Conservation (phyloP, 37 sponge, comb jelly and placozoan species). For the Aplysina aerophoba region DNA sequence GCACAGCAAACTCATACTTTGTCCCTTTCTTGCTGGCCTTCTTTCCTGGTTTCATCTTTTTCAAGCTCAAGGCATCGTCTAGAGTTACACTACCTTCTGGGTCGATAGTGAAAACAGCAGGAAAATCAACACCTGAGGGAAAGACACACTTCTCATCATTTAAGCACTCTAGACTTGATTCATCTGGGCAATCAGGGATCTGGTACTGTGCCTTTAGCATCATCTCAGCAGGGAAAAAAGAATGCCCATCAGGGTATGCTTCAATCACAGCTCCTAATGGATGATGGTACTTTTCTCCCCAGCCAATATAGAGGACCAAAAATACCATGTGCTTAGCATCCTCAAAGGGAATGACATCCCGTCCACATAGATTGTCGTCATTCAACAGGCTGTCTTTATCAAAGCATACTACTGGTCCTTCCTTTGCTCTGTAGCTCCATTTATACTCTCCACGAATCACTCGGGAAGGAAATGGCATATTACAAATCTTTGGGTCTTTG, state of each 20-base stretch:
- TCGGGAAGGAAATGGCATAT: constrained; percentile 64
- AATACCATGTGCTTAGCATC: constrained; percentile 57
- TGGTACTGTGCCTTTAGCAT: too few relatives aligned
- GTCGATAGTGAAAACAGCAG: constrained; percentile 69
- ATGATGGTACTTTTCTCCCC: constrained; percentile 46
- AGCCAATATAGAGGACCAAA: constrained; percentile 38
- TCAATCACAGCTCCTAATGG: constrained; percentile 61
- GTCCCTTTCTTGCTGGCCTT: background rate
- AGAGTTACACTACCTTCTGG: constrained; percentile 49
- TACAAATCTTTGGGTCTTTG: constrained; percentile 51
- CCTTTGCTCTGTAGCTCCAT: background rate
- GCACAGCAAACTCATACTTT: constrained; percentile 64
- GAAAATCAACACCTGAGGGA: too few relatives aligned
- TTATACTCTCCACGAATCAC: background rate
- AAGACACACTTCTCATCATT: too few relatives aligned
- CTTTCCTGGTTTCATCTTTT: background rate
- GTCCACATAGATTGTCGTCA: constrained; percentile 44
- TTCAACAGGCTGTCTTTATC: background rate
- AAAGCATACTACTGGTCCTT: constrained; percentile 55
- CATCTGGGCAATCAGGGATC: too few relatives aligned
- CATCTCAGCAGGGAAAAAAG: constrained; percentile 24
- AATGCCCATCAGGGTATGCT: constrained; percentile 34
- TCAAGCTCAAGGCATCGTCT: constrained; percentile 76
- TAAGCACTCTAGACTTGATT: too few relatives aligned
- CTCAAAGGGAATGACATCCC: constrained; percentile 51